Evolutionary conservation across 2,113 vertebrate genomes (phyloP), one percentile per base, ranked within the genome.

Genomic region (Peromyscus polionotus): DNA sequence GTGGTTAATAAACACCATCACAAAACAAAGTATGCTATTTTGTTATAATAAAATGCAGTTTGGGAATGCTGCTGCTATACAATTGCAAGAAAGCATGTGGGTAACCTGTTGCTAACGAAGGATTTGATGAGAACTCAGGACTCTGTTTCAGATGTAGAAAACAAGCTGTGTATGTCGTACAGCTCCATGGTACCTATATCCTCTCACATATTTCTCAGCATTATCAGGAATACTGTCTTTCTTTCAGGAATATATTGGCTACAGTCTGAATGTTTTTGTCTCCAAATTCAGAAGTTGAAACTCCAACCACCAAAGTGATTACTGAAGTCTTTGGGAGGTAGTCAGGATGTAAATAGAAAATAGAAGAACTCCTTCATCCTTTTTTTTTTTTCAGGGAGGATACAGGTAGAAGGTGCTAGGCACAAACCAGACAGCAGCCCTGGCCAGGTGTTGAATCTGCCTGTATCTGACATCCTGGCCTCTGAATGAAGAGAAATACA

Each of bases 91-190:
- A 42, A 57, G 36, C 8, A 51, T 28, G 54, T 0, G 22, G 20
- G 42, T 7, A 20, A 11, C 26, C 20, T 6, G 67, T 7, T 9
- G 20, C 33, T 48, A 24, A 57, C 24, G 0, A 20, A 77, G 54
- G 6, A 24, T 28, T 1, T n/a, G 70, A 14, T 17, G 0, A 70
- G 70, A n/a, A 48, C 0, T 51, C 24, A 8, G 0, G 57, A 20
- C 12, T 16, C 4, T 7, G 0, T 51, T 22, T 51, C 48, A 3
- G 5, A 22, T 1, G 17, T 33, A 51, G 16, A 45, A 67, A 67
- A 81, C 65, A 75, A 4, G 42, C n/a, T 42, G 26, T 10, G 13
- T 6, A 1, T 0, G 22, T 48, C 5, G 9, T 1, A 3, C 5
- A 72, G 16, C 61, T 89, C 28, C 2, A 7, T 4, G n/a, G 39